These are phyloP conservation scores for Eumeta japonica DNA, from an alignment of 1,140 invertebrate genomes.

Conservation along the genomic window DNA sequence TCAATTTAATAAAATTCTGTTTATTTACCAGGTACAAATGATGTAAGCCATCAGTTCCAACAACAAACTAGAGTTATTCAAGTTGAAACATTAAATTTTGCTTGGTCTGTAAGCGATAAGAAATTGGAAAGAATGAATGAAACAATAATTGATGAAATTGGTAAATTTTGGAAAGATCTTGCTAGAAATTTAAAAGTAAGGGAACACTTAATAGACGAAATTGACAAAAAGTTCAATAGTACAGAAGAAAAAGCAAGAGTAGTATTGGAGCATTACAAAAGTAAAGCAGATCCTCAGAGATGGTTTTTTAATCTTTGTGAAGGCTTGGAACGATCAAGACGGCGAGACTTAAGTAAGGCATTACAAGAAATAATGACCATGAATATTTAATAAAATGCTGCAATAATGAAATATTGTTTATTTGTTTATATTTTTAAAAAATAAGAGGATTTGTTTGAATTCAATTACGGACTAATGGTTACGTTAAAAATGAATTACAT, in stretches of 20 bases:
- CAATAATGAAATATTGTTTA: too few relatives aligned
- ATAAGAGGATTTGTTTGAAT: too few relatives aligned
- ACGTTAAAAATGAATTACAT: too few relatives aligned
- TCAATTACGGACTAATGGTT: too few relatives aligned
- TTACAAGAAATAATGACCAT: slow-evolving; percentile 32
- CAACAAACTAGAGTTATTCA: too few relatives aligned
- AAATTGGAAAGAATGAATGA: slow-evolving; percentile 34
- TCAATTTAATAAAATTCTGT: slow-evolving; percentile 2
- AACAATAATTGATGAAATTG: slow-evolving; percentile 45
- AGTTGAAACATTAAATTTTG: too few relatives aligned
- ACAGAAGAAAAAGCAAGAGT: slow-evolving; percentile 20
- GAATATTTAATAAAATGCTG: slow-evolving; percentile 24
- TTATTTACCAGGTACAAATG: slow-evolving; percentile 6
- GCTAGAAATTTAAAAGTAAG: slow-evolving; percentile 53
- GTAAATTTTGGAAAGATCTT: slow-evolving; percentile 56
- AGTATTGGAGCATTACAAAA: slow-evolving; percentile 25
- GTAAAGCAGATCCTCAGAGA: slow-evolving; percentile 31
- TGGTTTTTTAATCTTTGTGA: slow-evolving; percentile 41
- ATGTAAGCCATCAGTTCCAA: too few relatives aligned
- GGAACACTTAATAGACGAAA: slow-evolving; percentile 55
- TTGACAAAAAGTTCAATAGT: slow-evolving; percentile 31
- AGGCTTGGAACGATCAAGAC: slow-evolving; percentile 32
- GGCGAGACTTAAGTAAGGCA: slow-evolving; percentile 30
- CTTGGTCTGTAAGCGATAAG: slow-evolving; percentile 17
- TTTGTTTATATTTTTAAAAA: too few relatives aligned